phyloP scores from a whole-genome alignment of 1,140 invertebrate genomes.

The Drosophila ironensis region DNA sequence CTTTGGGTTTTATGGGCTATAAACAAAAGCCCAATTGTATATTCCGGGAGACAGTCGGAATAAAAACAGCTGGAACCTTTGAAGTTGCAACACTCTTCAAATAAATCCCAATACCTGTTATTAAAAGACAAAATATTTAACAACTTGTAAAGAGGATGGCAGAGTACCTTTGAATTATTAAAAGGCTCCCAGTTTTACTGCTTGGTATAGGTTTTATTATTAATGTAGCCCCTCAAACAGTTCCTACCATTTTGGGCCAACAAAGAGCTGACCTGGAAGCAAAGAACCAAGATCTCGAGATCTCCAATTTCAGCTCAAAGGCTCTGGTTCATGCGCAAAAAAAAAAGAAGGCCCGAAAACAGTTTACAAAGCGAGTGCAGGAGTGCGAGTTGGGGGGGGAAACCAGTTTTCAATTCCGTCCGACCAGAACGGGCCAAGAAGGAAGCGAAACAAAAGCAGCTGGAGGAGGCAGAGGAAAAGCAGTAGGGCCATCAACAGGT shows the following conservation, averaged over 20 bases:
- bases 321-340: conserved; percentile 13
- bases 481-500: conserved; percentile 67
- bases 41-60: background rate
- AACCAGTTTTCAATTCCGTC: conserved; percentile 65
- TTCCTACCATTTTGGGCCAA: background rate
- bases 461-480: conserved; percentile 1
- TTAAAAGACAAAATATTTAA: no score
- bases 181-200: no score
- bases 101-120: no score
- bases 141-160: no score
- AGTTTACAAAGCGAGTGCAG: background rate
- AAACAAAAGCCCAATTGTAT: conserved; percentile 31
- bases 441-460: conserved; percentile 1
- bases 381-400: conserved; percentile 15
- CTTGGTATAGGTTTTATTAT: no score
- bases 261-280: background rate
- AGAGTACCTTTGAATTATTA: no score
- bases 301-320: conserved; percentile 11
- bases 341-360: conserved; percentile 8
- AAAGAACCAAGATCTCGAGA: background rate
- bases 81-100: no score
- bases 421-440: conserved; percentile 26
- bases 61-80: no score
- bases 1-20: conserved; percentile 23
- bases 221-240: no score